Conservation (phyloP, 2,888 invertebrate species). For the Alsophila aescularia region DNA sequence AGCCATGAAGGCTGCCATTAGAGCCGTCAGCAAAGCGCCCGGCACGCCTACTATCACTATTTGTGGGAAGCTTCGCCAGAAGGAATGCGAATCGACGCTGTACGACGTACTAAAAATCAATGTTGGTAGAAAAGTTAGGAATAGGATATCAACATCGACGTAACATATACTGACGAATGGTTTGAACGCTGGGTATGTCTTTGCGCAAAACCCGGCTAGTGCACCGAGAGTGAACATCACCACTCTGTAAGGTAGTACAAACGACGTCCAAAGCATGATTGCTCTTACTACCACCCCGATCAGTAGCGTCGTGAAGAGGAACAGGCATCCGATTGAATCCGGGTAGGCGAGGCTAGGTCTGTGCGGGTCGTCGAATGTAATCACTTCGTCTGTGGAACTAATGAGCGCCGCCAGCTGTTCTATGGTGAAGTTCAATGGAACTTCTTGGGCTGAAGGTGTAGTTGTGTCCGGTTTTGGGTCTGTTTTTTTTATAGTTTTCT, state of each 20-base stretch:
- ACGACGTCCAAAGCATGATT: conserved; percentile 62
- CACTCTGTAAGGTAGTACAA: conserved; percentile 67
- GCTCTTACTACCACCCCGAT: conserved; percentile 66
- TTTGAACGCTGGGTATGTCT: conserved; percentile 57
- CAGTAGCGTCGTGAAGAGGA: conserved; percentile 62
- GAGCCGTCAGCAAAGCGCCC: conserved; percentile 64
- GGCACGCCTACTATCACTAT: conserved; percentile 68
- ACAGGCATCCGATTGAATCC: conserved; percentile 57
- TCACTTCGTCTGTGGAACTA: background rate
- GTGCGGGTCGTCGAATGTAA: conserved; percentile 42
- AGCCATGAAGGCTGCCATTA: conserved; percentile 68
- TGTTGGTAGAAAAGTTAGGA: conserved; percentile 63
- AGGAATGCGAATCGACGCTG: conserved; percentile 69
- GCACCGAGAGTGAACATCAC: conserved; percentile 73
- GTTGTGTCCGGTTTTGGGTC: background rate
- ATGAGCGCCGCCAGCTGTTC: too few relatives aligned
- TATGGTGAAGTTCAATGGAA: too few relatives aligned
- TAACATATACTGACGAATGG: conserved; percentile 68
- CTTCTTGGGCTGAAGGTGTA: too few relatives aligned
- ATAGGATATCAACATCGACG: conserved; percentile 61
- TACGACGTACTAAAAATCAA: conserved; percentile 73
- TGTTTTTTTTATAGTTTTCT: background rate
- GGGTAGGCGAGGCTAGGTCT: conserved; percentile 64
- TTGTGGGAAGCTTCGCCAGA: conserved; percentile 70
- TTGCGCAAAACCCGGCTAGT: conserved; percentile 64